Conservation (phyloP, 2,888 invertebrate species). For the Tanaodytes sp. region DNA sequence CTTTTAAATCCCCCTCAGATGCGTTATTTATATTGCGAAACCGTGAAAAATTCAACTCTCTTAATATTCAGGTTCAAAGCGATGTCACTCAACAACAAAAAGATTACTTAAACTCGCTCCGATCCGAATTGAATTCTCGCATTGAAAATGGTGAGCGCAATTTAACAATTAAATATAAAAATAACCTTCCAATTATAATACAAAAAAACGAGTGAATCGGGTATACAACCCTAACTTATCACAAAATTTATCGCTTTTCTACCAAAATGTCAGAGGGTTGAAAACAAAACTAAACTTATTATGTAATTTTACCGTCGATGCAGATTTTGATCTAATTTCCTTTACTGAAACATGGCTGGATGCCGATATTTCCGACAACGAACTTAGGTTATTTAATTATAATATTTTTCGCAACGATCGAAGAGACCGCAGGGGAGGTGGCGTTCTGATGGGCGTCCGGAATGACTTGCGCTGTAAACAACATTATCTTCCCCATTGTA, state of each 20-base stretch:
- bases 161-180: constrained; percentile 4
- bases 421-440: no score
- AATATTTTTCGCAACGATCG: no score
- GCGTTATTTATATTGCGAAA: constrained; percentile 8
- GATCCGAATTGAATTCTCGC: background rate
- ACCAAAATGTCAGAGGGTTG: constrained; percentile 13
- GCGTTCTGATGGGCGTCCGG: no score
- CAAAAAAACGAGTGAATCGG: constrained; percentile 6
- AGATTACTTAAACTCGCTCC: background rate
- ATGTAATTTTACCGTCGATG: no score
- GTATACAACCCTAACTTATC: background rate
- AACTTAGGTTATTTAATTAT: no score
- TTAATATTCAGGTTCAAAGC: background rate
- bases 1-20: background rate
- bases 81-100: background rate
- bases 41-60: background rate
- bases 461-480: no score
- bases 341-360: no score
- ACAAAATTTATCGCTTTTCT: background rate
- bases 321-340: no score
- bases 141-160: constrained; percentile 5
- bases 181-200: background rate
- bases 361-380: no score
- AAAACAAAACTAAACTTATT: no score
- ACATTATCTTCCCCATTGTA: no score